Evolutionary conservation across 2,888 invertebrate species (phyloP).

Genomic region (Biston betularia): DNA sequence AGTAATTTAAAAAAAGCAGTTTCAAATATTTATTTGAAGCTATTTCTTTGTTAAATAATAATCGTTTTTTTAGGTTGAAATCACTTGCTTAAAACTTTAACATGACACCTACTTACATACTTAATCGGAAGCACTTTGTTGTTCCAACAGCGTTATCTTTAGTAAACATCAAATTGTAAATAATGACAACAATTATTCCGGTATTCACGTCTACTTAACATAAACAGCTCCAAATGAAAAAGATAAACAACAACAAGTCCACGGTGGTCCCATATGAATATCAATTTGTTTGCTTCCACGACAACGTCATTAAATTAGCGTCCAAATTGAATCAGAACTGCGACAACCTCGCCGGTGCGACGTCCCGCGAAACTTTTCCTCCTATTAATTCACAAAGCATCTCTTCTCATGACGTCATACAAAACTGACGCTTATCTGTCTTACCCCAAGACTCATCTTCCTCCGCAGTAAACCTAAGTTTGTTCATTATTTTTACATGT

Average conservation of each 20-base stretch:
- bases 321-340: slow-evolving; percentile 86
- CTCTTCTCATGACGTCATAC: slow-evolving; percentile 62
- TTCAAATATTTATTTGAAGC: no score
- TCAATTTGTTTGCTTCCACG: slow-evolving; percentile 83
- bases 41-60: no score
- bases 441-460: slow-evolving; percentile 67
- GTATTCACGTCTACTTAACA: slow-evolving; percentile 41
- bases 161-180: slow-evolving; percentile 24
- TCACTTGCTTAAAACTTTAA: no score
- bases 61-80: no score
- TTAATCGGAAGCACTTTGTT: no score
- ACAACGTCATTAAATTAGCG: slow-evolving; percentile 85
- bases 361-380: slow-evolving; percentile 84
- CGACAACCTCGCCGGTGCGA: slow-evolving; percentile 83
- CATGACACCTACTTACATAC: no score
- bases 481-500: slow-evolving; percentile 87
- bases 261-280: slow-evolving; percentile 84
- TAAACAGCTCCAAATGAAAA: slow-evolving; percentile 53
- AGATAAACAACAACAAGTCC: slow-evolving; percentile 74
- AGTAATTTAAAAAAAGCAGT: no score
- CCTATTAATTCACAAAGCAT: slow-evolving; percentile 85
- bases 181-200: slow-evolving; percentile 42
- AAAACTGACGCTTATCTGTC: slow-evolving; percentile 62
- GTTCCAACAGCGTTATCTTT: neutral
- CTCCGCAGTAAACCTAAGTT: slow-evolving; percentile 67